Evolutionary conservation across 2,113 vertebrate species (phyloP).

Genomic region (Octodon degus): DNA sequence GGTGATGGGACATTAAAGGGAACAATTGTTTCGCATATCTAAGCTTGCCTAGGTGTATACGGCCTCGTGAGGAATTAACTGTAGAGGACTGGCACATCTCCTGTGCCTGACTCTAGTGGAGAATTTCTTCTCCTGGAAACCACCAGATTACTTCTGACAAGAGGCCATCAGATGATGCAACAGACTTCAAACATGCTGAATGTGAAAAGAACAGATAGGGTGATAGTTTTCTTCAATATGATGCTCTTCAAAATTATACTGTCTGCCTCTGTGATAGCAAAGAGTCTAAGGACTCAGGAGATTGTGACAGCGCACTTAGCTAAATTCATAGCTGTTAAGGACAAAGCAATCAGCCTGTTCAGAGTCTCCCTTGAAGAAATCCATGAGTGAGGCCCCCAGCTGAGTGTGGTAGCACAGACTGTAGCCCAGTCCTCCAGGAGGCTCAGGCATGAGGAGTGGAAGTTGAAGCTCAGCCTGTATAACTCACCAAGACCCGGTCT

Average conservation of each 20-base stretch:
- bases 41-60: accelerated
- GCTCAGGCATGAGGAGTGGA: too few species aligned
- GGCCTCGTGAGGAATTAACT: accelerated
- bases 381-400: not conserved
- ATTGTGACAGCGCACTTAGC: not conserved
- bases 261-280: not conserved
- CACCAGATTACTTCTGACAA: not conserved
- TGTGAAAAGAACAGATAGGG: not conserved
- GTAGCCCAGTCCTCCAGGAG: too few species aligned
- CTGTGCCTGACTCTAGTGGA: too few species aligned
- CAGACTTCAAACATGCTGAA: not conserved
- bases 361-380: too few species aligned
- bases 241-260: not conserved
- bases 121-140: not conserved
- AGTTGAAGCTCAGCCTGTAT: too few species aligned
- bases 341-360: not conserved
- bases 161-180: not conserved
- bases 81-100: not conserved
- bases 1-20: not conserved
- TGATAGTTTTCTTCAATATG: not conserved
- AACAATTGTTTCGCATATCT: accelerated
- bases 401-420: not conserved
- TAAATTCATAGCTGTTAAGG: too few species aligned
- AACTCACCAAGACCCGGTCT: too few species aligned
- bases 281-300: not conserved